These are phyloP conservation scores for Momotus momota DNA, from an alignment of 2,797 vertebrate species.

Conservation along the genomic window DNA sequence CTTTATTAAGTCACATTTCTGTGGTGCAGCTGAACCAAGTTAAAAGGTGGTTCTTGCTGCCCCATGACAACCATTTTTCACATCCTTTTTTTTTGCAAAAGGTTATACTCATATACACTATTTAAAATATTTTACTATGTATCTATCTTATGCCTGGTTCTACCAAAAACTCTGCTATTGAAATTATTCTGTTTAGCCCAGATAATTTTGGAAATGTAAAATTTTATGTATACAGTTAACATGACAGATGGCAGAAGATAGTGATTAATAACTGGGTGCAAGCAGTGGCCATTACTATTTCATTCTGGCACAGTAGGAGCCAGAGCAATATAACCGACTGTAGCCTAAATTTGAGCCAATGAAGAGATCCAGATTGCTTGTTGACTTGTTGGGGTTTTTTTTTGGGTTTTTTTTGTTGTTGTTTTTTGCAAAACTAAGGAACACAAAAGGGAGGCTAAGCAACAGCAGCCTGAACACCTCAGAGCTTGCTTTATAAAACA, in stretches of 20 bases:
- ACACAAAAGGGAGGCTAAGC: background rate
- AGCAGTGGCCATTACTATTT: background rate
- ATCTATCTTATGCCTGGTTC: background rate
- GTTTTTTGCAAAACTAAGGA: background rate
- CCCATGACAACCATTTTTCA: background rate
- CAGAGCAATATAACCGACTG: background rate
- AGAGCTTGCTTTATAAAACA: background rate
- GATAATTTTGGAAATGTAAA: background rate
- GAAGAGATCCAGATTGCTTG: background rate
- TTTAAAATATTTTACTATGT: background rate
- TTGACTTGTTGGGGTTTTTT: rapidly evolving
- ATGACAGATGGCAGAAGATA: background rate
- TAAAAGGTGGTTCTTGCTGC: background rate
- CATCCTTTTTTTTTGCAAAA: background rate
- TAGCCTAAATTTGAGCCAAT: background rate
- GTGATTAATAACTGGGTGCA: background rate
- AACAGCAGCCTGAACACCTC: background rate
- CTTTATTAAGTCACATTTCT: background rate
- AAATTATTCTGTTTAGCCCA: background rate
- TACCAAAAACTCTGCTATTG: background rate
- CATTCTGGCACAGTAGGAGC: background rate
- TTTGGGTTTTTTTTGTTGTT: background rate
- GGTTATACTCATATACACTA: background rate
- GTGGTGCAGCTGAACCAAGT: background rate
- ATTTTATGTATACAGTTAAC: background rate